These are phyloP conservation scores for Craterocephalus amniculus DNA, from an alignment of 2,797 vertebrate genomes.

Conservation along the genomic window DNA sequence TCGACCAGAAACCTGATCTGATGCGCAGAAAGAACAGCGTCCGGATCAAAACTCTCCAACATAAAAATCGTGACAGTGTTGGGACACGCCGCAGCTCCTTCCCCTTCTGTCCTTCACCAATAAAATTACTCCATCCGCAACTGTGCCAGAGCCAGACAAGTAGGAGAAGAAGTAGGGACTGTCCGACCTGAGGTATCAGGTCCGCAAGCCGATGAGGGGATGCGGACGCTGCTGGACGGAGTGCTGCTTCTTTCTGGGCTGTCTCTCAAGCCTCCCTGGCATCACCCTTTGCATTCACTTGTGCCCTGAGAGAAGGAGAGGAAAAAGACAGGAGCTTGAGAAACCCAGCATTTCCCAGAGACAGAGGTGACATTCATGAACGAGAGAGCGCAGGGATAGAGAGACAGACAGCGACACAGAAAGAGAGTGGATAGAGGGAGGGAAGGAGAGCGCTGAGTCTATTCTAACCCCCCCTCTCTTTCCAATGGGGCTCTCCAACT, in stretches of 20 bases:
- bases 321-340: slow-evolving; percentile 60
- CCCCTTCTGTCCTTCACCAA: slow-evolving; percentile 45
- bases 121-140: slow-evolving; percentile 47
- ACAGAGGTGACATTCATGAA: slow-evolving; percentile 85
- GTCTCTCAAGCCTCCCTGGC: slow-evolving; percentile 58
- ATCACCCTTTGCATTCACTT: slow-evolving; percentile 61
- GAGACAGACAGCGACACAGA: slow-evolving; percentile 54
- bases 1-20: slow-evolving; percentile 12
- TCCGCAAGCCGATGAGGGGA: slow-evolving; percentile 55
- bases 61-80: slow-evolving; percentile 20
- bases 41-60: slow-evolving; percentile 44
- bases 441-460: slow-evolving; percentile 60
- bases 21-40: slow-evolving; percentile 20
- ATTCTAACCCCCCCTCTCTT: slow-evolving; percentile 52
- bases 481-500: slow-evolving; percentile 70
- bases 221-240: slow-evolving; percentile 39
- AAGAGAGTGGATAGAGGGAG: slow-evolving; percentile 30
- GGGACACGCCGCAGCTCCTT: slow-evolving; percentile 37
- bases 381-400: slow-evolving; percentile 48
- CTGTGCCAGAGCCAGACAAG: slow-evolving; percentile 44
- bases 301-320: slow-evolving; percentile 62
- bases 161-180: slow-evolving; percentile 46
- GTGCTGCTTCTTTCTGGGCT: slow-evolving; percentile 33
- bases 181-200: slow-evolving; percentile 70
- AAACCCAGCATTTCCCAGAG: slow-evolving; percentile 74